phyloP scores from a whole-genome alignment of 1,140 invertebrate genomes.

The Pentalonia nigronervosa region DNA sequence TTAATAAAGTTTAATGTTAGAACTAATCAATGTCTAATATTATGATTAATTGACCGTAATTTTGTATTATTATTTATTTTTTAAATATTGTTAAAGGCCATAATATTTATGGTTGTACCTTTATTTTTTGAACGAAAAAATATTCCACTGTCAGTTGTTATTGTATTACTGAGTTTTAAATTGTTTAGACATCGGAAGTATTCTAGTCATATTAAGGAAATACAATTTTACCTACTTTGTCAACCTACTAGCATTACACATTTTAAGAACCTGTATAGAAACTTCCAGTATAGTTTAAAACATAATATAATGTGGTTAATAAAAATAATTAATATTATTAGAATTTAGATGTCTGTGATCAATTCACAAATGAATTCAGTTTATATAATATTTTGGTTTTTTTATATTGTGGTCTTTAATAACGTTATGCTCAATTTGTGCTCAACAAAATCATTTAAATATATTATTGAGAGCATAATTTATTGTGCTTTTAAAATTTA shows the following conservation, averaged over 20 bases:
- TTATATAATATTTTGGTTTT: conserved; percentile 19
- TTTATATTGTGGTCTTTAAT: conserved; percentile 1
- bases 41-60: background rate
- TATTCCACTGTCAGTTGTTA: background rate
- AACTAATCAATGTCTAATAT: background rate
- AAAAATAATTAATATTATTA: conserved; percentile 20
- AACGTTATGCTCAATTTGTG: conserved; percentile 30
- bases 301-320: background rate
- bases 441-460: background rate
- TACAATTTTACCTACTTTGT: background rate
- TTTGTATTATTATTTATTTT: background rate
- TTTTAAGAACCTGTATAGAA: background rate
- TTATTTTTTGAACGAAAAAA: background rate
- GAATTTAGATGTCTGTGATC: background rate
- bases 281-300: background rate
- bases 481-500: background rate
- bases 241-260: background rate
- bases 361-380: background rate
- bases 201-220: conserved; percentile 25
- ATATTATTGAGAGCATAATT: conserved; percentile 6
- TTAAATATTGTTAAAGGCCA: background rate
- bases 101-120: background rate
- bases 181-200: background rate
- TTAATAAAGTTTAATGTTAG: background rate
- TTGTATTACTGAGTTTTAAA: background rate